phyloP scores from a whole-genome alignment of 1,140 invertebrate species.

The Lordiphosa mommai region DNA sequence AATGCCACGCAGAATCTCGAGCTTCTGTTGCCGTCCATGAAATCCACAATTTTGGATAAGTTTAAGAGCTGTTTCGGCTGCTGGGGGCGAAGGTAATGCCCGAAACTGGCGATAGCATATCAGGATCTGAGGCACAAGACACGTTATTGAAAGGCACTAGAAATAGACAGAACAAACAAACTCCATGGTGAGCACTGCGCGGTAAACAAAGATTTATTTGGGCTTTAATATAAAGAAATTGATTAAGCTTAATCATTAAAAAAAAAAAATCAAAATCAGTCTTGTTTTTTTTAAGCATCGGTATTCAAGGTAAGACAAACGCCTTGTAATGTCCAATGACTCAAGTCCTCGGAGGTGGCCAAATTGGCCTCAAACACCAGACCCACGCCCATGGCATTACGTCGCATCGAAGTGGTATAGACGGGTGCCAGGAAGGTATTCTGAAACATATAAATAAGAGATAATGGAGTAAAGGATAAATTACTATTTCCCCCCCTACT shows the following conservation, averaged over 20 bases:
- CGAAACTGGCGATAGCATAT: conserved; percentile 6
- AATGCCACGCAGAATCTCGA: conserved; percentile 75
- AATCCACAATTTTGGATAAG: conserved; percentile 66
- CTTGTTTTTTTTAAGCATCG: conserved; percentile 81
- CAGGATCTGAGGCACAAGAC: conserved; percentile 50
- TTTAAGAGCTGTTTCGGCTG: conserved; percentile 69
- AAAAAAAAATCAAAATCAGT: conserved; percentile 8
- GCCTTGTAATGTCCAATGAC: conserved; percentile 93
- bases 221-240: conserved; percentile 34
- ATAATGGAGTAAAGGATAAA: background rate
- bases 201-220: conserved; percentile 49
- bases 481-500: too few species aligned
- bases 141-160: conserved; percentile 70
- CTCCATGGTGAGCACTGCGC: conserved; percentile 53
- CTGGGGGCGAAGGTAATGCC: conserved; percentile 61
- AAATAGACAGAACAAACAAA: conserved; percentile 39
- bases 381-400: conserved; percentile 94
- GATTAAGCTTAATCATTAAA: conserved; percentile 21
- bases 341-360: conserved; percentile 87
- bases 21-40: conserved; percentile 68
- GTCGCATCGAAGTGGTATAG: conserved; percentile 90
- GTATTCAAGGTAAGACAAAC: conserved; percentile 92
- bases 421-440: conserved; percentile 92
- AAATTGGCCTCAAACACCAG: conserved; percentile 94
- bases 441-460: conserved; percentile 73